Percentiles rank a stretch among this genome's conserved stretches.
These are phyloP conservation scores for Propithecus deckenii DNA, from an alignment of 2,797 vertebrate species.

Conservation along the genomic window DNA sequence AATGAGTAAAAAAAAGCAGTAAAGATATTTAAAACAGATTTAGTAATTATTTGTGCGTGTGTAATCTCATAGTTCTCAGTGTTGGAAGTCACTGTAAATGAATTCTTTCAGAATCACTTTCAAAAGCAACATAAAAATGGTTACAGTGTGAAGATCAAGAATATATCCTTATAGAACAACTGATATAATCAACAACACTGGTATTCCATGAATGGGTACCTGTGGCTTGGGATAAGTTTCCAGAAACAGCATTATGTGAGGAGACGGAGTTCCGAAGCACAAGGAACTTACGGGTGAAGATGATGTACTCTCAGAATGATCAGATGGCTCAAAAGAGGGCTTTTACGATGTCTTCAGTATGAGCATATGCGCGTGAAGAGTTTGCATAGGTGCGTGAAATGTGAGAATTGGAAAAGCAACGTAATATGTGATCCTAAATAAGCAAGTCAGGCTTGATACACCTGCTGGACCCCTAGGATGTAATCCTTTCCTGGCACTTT, in stretches of 20 bases:
- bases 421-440: background rate
- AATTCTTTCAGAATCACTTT: constrained; percentile 26
- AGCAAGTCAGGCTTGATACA: background rate
- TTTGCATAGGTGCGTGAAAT: background rate
- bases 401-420: background rate
- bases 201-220: background rate
- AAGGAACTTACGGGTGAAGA: background rate
- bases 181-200: background rate
- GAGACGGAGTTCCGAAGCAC: constrained; percentile 28
- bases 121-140: constrained; percentile 21
- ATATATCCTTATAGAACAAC: background rate
- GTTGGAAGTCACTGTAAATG: constrained; percentile 26
- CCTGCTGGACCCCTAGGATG: background rate
- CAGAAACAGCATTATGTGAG: background rate
- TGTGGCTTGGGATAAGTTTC: background rate
- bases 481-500: background rate
- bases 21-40: constrained; percentile 29
- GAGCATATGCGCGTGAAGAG: background rate
- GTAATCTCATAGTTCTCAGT: background rate
- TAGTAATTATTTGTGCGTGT: background rate
- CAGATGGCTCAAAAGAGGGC: background rate
- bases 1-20: background rate
- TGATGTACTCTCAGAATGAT: background rate
- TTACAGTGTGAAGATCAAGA: constrained; percentile 5
- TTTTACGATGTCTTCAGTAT: background rate